Evolutionary conservation across 1,140 invertebrate genomes (phyloP), one percentile per base, ranked within the genome.

Genomic region (Triops cancriformis): DNA sequence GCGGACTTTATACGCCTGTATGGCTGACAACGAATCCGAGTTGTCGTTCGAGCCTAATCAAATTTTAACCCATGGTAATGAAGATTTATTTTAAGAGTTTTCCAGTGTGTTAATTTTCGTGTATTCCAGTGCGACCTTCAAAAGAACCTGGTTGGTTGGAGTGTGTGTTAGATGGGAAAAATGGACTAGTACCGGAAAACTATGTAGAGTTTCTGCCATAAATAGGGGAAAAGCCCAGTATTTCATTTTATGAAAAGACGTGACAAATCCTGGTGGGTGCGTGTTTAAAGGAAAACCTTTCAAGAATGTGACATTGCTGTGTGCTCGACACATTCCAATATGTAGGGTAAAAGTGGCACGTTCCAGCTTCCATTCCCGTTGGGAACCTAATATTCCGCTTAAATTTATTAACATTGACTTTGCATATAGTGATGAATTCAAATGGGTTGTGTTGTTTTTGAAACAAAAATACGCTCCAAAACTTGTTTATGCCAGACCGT

Each of bases 11-110:
- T 99, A 98, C 86, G 92, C 94, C 73, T 98, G 97, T 86, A 88
- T 96, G 80, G 97, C 95, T 76, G 97, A 98, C 86, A 96, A 95
- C 86, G 94, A 96, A 83, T 93, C 95, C 78, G 97, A 99, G 87
- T 86, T 99, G 79, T 98, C 96, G 51, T 98, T 99, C 88, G 95
- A 98, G 88, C 95, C 96, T 80, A 98, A 98, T 89, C 93, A 97
- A 89, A 96, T 98, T 81, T 97, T 99, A 81, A 94, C 92, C 78
- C 95, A 98, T 89, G 96, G 95, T 97, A 88, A 88, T 86, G 51
- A 45, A 76, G 37, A 28, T 42, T 78, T 41, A 75, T 73, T 79
- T 23, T 26, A 45, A 3, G 43, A 23, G 72, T 78, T 76, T 74
- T 78, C 72, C 12, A 14, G 26, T 78, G 26, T 74, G 31, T 12